These are phyloP conservation scores for Phenacoccus solenopsis DNA, from an alignment of 1,140 invertebrate species.

Conservation along the genomic window DNA sequence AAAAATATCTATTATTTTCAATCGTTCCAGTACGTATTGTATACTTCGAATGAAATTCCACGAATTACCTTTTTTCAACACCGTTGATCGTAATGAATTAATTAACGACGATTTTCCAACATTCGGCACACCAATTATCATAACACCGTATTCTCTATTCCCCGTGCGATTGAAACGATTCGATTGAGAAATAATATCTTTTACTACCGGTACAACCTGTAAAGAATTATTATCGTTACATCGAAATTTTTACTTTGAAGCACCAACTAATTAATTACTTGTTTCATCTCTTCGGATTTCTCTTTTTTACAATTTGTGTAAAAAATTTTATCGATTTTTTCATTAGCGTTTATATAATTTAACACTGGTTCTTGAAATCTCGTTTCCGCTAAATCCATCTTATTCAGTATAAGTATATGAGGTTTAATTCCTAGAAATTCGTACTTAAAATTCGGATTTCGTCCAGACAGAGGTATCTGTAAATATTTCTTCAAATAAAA, in stretches of 20 bases:
- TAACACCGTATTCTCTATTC: slow-evolving; percentile 55
- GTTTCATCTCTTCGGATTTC: slow-evolving; percentile 40
- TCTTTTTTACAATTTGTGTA: slow-evolving; percentile 70
- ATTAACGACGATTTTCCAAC: slow-evolving; percentile 96
- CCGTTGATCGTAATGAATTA: slow-evolving; percentile 64
- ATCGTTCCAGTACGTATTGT: not conserved
- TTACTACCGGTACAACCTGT: slow-evolving; percentile 50
- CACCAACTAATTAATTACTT: no score
- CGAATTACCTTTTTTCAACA: slow-evolving; percentile 50
- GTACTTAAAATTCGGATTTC: slow-evolving; percentile 62
- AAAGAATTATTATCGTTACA: slow-evolving; percentile 30
- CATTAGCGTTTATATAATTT: slow-evolving; percentile 40
- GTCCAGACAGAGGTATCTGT: slow-evolving; percentile 61
- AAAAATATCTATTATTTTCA: no score
- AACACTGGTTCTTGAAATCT: slow-evolving; percentile 39
- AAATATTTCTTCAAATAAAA: slow-evolving; percentile 28
- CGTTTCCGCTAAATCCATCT: slow-evolving; percentile 61
- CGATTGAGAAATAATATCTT: slow-evolving; percentile 54
- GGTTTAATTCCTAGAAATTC: slow-evolving; percentile 69
- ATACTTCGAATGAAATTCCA: no score
- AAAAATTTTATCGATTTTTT: slow-evolving; percentile 48
- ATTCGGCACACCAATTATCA: slow-evolving; percentile 96
- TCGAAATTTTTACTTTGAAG: not conserved
- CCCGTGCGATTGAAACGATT: slow-evolving; percentile 58
- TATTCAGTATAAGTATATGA: slow-evolving; percentile 86